Base-by-base conservation (phyloP, 64 coral and sea anemone genomes). In the Pocillopora verrucosa region DNA sequence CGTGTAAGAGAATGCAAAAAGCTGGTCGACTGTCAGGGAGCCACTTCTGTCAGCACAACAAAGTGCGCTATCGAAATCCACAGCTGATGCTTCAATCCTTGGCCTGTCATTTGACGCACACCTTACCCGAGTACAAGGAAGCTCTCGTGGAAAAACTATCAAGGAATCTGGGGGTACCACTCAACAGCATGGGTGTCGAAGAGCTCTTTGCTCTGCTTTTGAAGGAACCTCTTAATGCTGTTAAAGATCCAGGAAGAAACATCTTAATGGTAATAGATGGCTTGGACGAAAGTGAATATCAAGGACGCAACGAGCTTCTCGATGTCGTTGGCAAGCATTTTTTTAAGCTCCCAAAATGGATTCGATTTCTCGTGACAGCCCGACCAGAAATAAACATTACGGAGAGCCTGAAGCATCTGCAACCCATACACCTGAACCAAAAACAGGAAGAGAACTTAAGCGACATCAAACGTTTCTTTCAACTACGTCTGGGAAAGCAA, bases 1-100 rank as follows among this genome's bases (percentile, higher is more conserved):
- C 41, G 11, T 91, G 80, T 70, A 86, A 86, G 17, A 76, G 20
- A 34, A 58, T 91, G 67, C 57, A 91, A 86, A 20, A 77, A 3
- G 34, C 82, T 0, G 59, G 59, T 64, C 26, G 64, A 56, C 80
- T 91, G 17, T 79, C 89, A 61, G 89, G 68, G n/a, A 84, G 81
- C 60, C 89, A 86, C 38, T 91, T 86, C 24, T 75, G 82, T 83
- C 89, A 91, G 20, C 89, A 91, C 24, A 61, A 86, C 60, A 91
- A 91, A 26, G 82, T 35, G n/a, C 60, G 82, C 45, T 76, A 56
- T 58, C 76, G 83, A 41, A 85, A 86, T 57, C 72, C 89, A n/a
- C 82, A 73, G 61, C 34, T n/a, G 35, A 86, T 91, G 34, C 63
- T 91, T 75, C 79, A 91, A 56, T 91, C 89, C 36, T 14, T 91